A percentile compares a stretch with the other conserved stretches of the same genome.
phyloP scores from a whole-genome alignment of 2,797 vertebrate species.

The Aratinga solstitialis region DNA sequence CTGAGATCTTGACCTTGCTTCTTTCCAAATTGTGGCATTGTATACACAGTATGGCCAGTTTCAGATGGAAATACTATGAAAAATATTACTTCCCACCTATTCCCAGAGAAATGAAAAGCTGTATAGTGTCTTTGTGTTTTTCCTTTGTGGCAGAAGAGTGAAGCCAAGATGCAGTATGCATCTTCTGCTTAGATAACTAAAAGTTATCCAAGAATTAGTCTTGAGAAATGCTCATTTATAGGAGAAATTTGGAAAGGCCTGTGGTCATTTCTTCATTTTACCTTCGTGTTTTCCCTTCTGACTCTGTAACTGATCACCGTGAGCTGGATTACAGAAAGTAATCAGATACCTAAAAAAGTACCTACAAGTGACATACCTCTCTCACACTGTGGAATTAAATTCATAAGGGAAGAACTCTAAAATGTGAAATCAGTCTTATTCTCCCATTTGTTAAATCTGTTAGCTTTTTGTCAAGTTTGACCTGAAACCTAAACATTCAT shows the following conservation, averaged over 20 bases:
- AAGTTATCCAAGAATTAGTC: background rate
- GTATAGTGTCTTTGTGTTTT: fast-evolving
- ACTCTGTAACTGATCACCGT: background rate
- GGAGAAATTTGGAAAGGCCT: background rate
- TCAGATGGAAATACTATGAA: background rate
- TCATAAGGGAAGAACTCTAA: background rate
- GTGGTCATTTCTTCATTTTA: background rate
- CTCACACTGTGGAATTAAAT: background rate
- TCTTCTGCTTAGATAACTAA: background rate
- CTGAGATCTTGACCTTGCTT: background rate
- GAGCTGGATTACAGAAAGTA: background rate
- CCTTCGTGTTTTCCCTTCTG: background rate
- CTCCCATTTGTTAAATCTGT: background rate
- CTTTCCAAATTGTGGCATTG: background rate
- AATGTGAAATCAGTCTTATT: background rate
- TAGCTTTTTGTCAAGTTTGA: background rate
- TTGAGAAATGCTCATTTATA: background rate
- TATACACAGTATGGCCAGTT: background rate
- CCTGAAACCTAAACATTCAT: background rate
- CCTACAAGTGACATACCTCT: background rate
- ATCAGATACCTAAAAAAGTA: background rate
- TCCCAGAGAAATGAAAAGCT: background rate
- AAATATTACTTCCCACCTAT: background rate
- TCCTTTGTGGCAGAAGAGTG: background rate
- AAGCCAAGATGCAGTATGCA: background rate